phyloP scores from a whole-genome alignment of 2,888 invertebrate genomes.

The Adelphocoris suturalis region DNA sequence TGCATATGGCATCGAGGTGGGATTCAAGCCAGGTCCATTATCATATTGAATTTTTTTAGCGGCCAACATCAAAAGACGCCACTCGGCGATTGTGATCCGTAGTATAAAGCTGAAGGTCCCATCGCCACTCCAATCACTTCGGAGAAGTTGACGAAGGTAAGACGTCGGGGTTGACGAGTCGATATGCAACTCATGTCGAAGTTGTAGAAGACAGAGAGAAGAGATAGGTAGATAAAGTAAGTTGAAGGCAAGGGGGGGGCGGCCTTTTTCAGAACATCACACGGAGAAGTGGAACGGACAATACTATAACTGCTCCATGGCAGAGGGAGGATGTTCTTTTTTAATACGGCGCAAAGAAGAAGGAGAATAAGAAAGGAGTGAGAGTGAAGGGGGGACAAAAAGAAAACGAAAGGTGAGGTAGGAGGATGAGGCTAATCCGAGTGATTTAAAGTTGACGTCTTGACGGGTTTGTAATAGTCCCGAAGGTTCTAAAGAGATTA shows the following conservation, averaged over 20 bases:
- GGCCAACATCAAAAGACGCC: constrained; percentile 2
- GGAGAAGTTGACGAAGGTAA: constrained; percentile 65
- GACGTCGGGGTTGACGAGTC: constrained; percentile 66
- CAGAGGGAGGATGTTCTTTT: constrained; percentile 12
- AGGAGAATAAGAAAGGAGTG: neutral
- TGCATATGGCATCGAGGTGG: neutral
- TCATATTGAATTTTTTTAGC: constrained; percentile 27
- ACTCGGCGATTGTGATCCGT: constrained; percentile 9
- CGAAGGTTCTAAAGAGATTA: constrained; percentile 59
- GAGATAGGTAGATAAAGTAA: constrained; percentile 23
- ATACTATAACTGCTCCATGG: constrained; percentile 23
- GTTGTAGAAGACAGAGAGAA: constrained; percentile 33
- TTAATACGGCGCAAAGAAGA: constrained; percentile 30
- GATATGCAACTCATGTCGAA: constrained; percentile 64
- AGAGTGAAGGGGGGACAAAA: neutral
- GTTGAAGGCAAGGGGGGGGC: neutral
- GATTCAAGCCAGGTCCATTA: neutral
- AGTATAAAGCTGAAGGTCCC: constrained; percentile 18
- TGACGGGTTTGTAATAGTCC: constrained; percentile 68
- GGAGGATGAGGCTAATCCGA: constrained; percentile 66
- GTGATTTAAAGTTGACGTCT: constrained; percentile 68
- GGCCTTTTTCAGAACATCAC: constrained; percentile 31
- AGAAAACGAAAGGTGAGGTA: constrained; percentile 49
- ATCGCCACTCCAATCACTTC: neutral
- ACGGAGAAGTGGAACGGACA: constrained; percentile 39